A percentile compares a stretch with the other conserved stretches of the same genome.
Conservation (phyloP, 2,113 vertebrate genomes). For the Passerina amoena region DNA sequence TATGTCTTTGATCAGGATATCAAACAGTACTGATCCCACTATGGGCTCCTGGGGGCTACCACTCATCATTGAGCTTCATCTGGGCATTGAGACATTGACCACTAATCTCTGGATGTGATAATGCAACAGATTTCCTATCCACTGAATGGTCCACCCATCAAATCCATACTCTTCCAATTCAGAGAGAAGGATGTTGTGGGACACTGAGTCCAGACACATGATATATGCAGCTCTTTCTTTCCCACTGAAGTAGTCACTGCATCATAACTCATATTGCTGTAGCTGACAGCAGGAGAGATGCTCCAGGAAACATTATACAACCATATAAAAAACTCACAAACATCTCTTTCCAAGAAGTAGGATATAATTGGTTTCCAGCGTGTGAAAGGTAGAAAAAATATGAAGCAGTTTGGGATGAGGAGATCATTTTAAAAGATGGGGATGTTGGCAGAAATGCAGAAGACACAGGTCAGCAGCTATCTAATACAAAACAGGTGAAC, state of each 20-base stretch:
- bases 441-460: not conserved
- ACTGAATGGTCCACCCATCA: not conserved
- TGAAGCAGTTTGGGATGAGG: not conserved
- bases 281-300: not conserved
- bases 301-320: not conserved
- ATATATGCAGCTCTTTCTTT: not conserved
- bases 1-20: not conserved
- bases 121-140: not conserved
- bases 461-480: not conserved
- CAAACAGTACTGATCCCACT: not conserved
- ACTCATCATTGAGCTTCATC: fast-evolving
- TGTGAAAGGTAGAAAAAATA: not conserved
- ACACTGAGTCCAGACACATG: not conserved
- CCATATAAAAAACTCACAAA: not conserved
- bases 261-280: not conserved
- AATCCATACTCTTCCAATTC: not conserved
- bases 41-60: not conserved
- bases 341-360: not conserved
- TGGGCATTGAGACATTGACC: no score
- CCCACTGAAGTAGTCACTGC: not conserved
- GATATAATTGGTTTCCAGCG: not conserved
- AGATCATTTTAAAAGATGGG: not conserved
- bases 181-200: not conserved
- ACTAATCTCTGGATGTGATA: not conserved
- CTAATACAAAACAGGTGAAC: not conserved